Evolutionary conservation across 2,113 vertebrate genomes (phyloP).

Genomic region (Tricholaema leucomelas): DNA sequence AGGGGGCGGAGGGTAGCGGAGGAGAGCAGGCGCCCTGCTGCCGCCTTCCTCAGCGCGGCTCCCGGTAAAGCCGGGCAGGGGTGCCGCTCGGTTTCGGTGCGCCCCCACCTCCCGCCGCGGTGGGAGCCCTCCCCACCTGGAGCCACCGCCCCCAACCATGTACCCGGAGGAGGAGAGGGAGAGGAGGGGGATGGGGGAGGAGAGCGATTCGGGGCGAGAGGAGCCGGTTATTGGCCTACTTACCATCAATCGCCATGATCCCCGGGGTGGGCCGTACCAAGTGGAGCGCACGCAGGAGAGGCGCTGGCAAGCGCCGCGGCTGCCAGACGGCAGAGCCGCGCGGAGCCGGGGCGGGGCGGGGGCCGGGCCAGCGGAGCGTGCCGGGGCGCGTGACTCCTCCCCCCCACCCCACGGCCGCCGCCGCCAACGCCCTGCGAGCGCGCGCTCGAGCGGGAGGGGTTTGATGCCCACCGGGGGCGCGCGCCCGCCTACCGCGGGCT

Average conservation of each 20-base stretch:
- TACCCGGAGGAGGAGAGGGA: constrained; percentile 8
- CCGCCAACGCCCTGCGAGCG: neutral
- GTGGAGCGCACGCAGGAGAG: constrained; percentile 39
- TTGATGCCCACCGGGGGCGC: neutral
- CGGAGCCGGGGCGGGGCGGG: neutral
- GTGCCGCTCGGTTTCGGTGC: neutral
- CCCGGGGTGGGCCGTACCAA: constrained; percentile 83
- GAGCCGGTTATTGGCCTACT: constrained; percentile 85
- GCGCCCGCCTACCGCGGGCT: neutral
- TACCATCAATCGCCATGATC: constrained; percentile 94
- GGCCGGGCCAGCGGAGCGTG: neutral
- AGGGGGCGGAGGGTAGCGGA: neutral
- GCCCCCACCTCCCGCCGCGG: neutral
- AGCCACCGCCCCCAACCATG: neutral
- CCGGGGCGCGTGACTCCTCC: constrained; percentile 11
- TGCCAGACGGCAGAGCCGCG: neutral
- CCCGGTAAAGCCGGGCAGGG: neutral
- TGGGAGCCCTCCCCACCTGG: neutral
- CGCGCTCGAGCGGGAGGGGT: neutral
- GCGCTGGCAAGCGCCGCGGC: constrained; percentile 18
- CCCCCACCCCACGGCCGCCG: neutral
- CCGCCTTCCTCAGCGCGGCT: neutral
- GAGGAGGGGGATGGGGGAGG: constrained; percentile 4
- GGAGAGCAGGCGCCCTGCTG: neutral
- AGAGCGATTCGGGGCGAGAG: constrained; percentile 11